Percentiles rank a stretch among this genome's conserved stretches.
Conservation (phyloP, 2,888 invertebrate genomes). For the Lysandra bellargus region DNA sequence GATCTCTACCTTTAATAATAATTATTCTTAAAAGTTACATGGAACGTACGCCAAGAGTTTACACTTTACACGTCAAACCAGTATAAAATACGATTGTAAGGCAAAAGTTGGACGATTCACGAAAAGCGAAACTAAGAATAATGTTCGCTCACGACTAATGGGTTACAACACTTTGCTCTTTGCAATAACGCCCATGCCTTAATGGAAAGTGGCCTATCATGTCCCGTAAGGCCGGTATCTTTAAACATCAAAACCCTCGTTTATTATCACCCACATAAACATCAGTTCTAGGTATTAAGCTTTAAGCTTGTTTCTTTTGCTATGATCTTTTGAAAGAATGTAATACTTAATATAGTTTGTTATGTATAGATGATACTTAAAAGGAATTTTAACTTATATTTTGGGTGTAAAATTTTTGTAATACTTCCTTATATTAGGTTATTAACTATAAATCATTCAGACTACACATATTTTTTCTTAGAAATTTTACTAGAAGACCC, state of each 20-base stretch:
- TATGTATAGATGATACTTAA: not conserved
- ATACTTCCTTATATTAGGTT: too few species aligned
- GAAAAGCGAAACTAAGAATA: slow-evolving; percentile 43
- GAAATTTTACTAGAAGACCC: too few species aligned
- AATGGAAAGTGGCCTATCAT: slow-evolving; percentile 38
- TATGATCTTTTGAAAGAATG: too few species aligned
- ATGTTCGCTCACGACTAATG: slow-evolving; percentile 44
- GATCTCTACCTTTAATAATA: too few species aligned
- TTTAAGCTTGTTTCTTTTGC: not conserved
- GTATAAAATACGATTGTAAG: slow-evolving; percentile 19
- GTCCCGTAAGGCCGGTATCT: not conserved
- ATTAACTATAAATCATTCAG: too few species aligned
- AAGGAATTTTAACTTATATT: too few species aligned
- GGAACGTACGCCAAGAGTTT: too few species aligned
- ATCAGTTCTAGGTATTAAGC: not conserved
- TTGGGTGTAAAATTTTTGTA: too few species aligned
- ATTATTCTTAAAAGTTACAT: too few species aligned
- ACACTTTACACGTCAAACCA: too few species aligned
- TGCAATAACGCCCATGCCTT: slow-evolving; percentile 37
- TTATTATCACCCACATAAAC: not conserved
- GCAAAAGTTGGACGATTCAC: slow-evolving; percentile 41
- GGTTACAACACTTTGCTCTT: slow-evolving; percentile 46
- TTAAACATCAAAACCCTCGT: not conserved
- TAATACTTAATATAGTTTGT: too few species aligned
- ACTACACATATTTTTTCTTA: too few species aligned